Conservation (phyloP, 1,140 invertebrate species). For the Drosophila micromelanica region DNA sequence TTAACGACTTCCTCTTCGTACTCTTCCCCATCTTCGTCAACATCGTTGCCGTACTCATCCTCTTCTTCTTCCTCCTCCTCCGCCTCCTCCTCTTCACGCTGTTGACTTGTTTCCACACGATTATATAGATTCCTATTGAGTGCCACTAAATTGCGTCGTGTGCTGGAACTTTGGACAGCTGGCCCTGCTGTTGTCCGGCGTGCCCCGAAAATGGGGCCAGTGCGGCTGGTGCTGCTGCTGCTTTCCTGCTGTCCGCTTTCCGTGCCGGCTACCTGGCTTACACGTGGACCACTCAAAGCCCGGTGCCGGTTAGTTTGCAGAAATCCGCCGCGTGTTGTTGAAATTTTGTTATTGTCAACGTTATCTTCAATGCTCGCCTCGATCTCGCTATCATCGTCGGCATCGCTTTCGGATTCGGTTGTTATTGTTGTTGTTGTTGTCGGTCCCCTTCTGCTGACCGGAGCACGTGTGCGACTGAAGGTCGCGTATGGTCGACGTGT, state of each 20-base stretch:
- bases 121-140: conserved; percentile 66
- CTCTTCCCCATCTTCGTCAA: conserved; percentile 22
- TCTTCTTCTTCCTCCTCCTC: conserved; percentile 16
- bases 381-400: background rate
- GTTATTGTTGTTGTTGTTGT: conserved; percentile 11
- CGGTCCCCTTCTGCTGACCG: conserved; percentile 22
- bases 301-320: conserved; percentile 66
- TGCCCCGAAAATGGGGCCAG: conserved; percentile 2
- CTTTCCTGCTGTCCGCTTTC: background rate
- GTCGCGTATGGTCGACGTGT: conserved; percentile 59
- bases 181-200: conserved; percentile 48
- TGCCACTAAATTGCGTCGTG: conserved; percentile 51
- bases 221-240: conserved; percentile 8
- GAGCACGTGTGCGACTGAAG: conserved; percentile 57
- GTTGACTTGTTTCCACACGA: conserved; percentile 26
- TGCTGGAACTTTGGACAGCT: conserved; percentile 40
- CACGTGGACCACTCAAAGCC: conserved; percentile 23
- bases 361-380: background rate
- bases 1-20: conserved; percentile 25
- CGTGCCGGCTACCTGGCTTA: background rate
- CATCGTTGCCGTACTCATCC: background rate
- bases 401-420: conserved; percentile 12
- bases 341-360: background rate
- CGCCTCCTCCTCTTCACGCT: conserved; percentile 26
- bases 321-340: conserved; percentile 40